These are phyloP conservation scores for Enteromius unitaeniatus DNA, from an alignment of 2,797 vertebrate genomes.

Conservation along the genomic window DNA sequence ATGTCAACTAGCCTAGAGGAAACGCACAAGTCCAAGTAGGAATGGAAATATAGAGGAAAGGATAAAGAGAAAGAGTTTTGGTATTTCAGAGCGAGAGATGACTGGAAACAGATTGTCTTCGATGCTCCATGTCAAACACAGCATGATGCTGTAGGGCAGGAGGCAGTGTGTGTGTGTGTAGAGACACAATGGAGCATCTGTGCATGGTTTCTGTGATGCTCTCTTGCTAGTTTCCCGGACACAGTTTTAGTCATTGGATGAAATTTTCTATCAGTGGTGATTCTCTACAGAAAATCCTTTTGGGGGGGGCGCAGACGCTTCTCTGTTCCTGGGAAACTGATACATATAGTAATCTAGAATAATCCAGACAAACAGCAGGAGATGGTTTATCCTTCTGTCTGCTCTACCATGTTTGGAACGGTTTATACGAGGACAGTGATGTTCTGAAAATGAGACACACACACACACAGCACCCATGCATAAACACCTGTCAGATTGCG, in stretches of 20 bases:
- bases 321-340: constrained; percentile 9
- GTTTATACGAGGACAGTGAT: not conserved
- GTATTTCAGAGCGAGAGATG: not conserved
- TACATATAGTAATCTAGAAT: not conserved
- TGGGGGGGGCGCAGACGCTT: not conserved
- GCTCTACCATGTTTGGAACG: not conserved
- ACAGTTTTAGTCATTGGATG: not conserved
- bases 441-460: not conserved
- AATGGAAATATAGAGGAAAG: not conserved
- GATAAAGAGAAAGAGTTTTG: not conserved
- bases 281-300: constrained; percentile 6
- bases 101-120: constrained; percentile 36
- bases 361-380: not conserved
- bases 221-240: not conserved
- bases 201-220: constrained; percentile 2
- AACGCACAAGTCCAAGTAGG: not conserved
- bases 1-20: constrained; percentile 8
- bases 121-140: constrained; percentile 15
- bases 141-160: constrained; percentile 28
- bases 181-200: constrained; percentile 23
- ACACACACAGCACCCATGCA: not conserved
- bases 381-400: not conserved
- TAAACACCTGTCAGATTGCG: constrained; percentile 33
- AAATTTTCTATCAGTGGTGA: not conserved
- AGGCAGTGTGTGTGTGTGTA: not conserved